phyloP scores from a whole-genome alignment of 2,888 invertebrate genomes.

The Ethmia dodecea region DNA sequence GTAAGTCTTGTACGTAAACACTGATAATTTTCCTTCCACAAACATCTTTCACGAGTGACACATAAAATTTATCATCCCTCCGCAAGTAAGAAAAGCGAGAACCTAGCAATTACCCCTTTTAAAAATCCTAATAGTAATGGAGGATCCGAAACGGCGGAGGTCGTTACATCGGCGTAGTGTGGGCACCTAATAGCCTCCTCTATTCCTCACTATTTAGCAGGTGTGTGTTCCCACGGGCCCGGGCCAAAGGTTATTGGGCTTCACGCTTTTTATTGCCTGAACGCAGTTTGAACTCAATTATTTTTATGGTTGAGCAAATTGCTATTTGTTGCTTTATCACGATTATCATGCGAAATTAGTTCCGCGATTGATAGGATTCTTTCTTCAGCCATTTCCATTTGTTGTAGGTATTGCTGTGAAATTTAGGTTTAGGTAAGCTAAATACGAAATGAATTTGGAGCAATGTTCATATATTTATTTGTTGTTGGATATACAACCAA shows the following conservation, averaged over 20 bases:
- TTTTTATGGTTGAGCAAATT: slow-evolving; percentile 74
- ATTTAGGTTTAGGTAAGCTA: too few species aligned
- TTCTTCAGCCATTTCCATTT: slow-evolving; percentile 35
- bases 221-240: slow-evolving; percentile 68
- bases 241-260: slow-evolving; percentile 72
- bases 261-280: slow-evolving; percentile 75
- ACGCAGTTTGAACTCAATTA: slow-evolving; percentile 77
- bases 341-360: slow-evolving; percentile 73
- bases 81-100: slow-evolving; percentile 4
- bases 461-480: too few species aligned
- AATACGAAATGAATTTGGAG: too few species aligned
- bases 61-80: too few species aligned
- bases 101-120: slow-evolving; percentile 29
- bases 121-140: slow-evolving; percentile 43
- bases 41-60: too few species aligned
- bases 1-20: too few species aligned
- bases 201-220: slow-evolving; percentile 56
- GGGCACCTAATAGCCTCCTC: slow-evolving; percentile 58
- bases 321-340: slow-evolving; percentile 76
- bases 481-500: too few species aligned
- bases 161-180: slow-evolving; percentile 57
- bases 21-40: too few species aligned
- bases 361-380: slow-evolving; percentile 60
- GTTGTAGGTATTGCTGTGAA: slow-evolving; percentile 3
- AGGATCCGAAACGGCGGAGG: slow-evolving; percentile 49